A percentile compares a stretch with the other conserved stretches of the same genome.
Evolutionary conservation across 2,797 vertebrate genomes (phyloP).

Genomic region (Pantherophis vulpinus): DNA sequence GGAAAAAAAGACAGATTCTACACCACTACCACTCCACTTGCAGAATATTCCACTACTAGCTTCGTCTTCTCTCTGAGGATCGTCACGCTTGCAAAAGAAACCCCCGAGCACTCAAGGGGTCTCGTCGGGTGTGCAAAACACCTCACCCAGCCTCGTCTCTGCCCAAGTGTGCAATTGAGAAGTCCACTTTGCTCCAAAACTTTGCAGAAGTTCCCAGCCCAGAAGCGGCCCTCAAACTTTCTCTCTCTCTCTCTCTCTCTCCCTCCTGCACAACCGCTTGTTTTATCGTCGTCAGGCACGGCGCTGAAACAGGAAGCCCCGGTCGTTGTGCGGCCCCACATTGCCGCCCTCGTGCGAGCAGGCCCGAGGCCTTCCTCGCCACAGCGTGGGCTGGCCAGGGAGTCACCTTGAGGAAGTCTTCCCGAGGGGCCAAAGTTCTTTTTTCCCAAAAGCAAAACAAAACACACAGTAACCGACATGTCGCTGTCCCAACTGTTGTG

Average conservation of each 20-base stretch:
- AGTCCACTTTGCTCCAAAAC: no score
- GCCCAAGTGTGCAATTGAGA: not conserved
- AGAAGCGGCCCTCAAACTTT: no score
- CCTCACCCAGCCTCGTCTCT: not conserved
- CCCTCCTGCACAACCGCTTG: not conserved
- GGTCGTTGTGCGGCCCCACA: constrained; percentile 1
- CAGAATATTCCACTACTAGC: not conserved
- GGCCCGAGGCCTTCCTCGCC: not conserved
- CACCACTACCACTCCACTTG: not conserved
- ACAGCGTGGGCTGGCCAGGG: no score
- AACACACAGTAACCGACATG: no score
- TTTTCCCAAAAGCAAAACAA: not conserved
- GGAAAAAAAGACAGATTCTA: not conserved
- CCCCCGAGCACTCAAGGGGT: not conserved
- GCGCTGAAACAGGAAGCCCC: constrained; percentile 56
- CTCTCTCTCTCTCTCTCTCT: no score
- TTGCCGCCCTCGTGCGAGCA: not conserved
- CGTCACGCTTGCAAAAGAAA: not conserved
- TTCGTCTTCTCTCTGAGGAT: not conserved
- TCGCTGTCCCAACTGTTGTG: not conserved
- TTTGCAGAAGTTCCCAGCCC: not conserved
- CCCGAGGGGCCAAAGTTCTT: not conserved
- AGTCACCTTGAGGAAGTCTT: not conserved
- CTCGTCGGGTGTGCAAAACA: not conserved
- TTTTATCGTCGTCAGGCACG: not conserved